These are phyloP conservation scores for Ciona savignyi DNA, from an alignment of 23 tunicate genomes.

Conservation along the genomic window DNA sequence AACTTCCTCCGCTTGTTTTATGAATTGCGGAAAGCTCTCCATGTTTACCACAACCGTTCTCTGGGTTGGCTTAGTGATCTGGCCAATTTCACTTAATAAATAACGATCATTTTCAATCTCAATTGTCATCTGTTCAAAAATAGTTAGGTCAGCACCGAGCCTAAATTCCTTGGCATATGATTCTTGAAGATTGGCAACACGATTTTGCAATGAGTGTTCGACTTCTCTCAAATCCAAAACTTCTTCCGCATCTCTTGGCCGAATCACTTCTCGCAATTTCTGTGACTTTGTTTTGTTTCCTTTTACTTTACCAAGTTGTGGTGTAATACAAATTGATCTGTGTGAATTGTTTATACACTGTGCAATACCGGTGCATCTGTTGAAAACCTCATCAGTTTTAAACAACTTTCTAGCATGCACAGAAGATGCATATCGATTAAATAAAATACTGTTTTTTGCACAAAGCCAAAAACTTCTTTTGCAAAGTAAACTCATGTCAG, in stretches of 20 bases:
- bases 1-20: conserved; percentile 20
- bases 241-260: conserved; percentile 47
- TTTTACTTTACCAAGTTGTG: too few species aligned
- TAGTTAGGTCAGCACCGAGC: conserved; percentile 33
- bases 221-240: conserved; percentile 36
- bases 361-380: too few species aligned
- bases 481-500: too few species aligned
- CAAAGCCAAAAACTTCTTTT: too few species aligned
- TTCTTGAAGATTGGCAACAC: conserved; percentile 18
- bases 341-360: too few species aligned
- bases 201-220: conserved; percentile 14
- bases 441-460: too few species aligned
- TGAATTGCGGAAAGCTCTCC: conserved; percentile 41
- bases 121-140: conserved; percentile 19
- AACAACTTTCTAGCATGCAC: too few species aligned
- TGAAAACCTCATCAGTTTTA: too few species aligned
- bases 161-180: conserved; percentile 35
- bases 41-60: conserved; percentile 24
- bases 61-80: conserved; percentile 31
- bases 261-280: conserved; percentile 28
- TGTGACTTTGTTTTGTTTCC: neutral
- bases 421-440: too few species aligned
- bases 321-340: too few species aligned
- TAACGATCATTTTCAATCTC: conserved; percentile 29
- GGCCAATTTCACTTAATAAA: conserved; percentile 37